These are phyloP conservation scores for Scaptomyza tumidula DNA, from an alignment of 2,888 invertebrate genomes.

Conservation along the genomic window DNA sequence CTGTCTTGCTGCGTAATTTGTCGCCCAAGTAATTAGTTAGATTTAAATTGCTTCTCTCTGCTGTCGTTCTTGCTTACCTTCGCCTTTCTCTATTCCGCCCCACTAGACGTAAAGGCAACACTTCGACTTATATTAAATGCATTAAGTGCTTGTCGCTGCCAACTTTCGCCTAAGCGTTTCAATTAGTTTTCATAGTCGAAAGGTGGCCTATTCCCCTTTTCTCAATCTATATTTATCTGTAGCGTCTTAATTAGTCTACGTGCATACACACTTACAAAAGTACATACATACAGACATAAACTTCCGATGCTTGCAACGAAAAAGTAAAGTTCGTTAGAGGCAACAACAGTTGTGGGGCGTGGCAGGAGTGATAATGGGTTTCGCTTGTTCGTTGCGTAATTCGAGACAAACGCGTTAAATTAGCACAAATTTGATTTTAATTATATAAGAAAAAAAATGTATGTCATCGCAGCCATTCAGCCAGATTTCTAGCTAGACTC, in stretches of 20 bases:
- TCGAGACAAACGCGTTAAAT: conserved; percentile 59
- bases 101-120: conserved; percentile 51
- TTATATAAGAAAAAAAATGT: conserved; percentile 39
- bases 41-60: conserved; percentile 82
- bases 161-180: conserved; percentile 81
- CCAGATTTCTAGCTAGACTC: conserved; percentile 2
- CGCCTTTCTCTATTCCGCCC: conserved; percentile 5
- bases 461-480: conserved; percentile 23
- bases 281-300: not conserved
- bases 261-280: not conserved
- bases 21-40: conserved; percentile 83
- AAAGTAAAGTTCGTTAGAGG: conserved; percentile 22
- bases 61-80: conserved; percentile 34
- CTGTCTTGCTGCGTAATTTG: conserved; percentile 75
- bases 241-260: conserved; percentile 55
- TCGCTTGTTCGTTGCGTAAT: conserved; percentile 27
- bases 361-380: conserved; percentile 1
- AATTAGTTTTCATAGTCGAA: conserved; percentile 77
- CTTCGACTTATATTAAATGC: conserved; percentile 73
- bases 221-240: conserved; percentile 7
- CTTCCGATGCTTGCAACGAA: not conserved
- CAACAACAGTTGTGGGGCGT: conserved; percentile 27
- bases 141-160: conserved; percentile 78
- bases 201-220: conserved; percentile 16
- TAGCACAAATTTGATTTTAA: conserved; percentile 66